Conservation (phyloP, 2,888 invertebrate species). For the Epinotia demarniana region DNA sequence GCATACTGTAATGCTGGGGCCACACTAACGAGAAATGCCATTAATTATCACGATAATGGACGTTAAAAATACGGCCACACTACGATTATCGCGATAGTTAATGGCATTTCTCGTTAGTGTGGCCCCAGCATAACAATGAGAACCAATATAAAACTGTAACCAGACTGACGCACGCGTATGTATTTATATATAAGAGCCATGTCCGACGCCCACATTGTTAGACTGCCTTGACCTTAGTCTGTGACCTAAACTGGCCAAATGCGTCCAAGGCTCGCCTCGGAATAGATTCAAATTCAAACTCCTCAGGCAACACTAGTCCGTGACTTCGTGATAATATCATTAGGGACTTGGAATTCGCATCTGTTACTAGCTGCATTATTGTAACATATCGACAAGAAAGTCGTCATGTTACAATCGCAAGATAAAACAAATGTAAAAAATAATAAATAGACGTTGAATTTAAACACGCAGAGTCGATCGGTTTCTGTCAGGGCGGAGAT, state of each 20-base stretch:
- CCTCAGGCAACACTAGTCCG: background rate
- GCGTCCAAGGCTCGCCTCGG: background rate
- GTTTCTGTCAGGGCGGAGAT: slow-evolving; percentile 4
- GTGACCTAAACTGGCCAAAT: background rate
- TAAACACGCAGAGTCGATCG: slow-evolving; percentile 3
- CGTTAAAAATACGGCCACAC: too few species aligned
- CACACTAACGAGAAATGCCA: too few species aligned
- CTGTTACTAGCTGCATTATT: too few species aligned
- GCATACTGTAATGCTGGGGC: too few species aligned
- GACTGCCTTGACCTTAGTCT: slow-evolving; percentile 8
- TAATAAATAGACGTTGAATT: background rate
- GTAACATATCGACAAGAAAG: too few species aligned
- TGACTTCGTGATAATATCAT: background rate
- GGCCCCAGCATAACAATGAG: too few species aligned
- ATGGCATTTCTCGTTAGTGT: too few species aligned
- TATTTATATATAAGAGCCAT: background rate
- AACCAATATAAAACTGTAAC: background rate
- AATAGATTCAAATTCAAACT: background rate
- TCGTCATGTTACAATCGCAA: too few species aligned
- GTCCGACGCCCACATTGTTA: background rate
- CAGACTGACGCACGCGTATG: background rate
- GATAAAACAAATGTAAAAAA: too few species aligned
- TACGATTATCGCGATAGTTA: too few species aligned
- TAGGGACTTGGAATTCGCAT: background rate
- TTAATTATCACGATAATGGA: too few species aligned